These are phyloP conservation scores for Rhagophthalmus giganteus DNA, from an alignment of 2,888 invertebrate genomes.

Conservation along the genomic window DNA sequence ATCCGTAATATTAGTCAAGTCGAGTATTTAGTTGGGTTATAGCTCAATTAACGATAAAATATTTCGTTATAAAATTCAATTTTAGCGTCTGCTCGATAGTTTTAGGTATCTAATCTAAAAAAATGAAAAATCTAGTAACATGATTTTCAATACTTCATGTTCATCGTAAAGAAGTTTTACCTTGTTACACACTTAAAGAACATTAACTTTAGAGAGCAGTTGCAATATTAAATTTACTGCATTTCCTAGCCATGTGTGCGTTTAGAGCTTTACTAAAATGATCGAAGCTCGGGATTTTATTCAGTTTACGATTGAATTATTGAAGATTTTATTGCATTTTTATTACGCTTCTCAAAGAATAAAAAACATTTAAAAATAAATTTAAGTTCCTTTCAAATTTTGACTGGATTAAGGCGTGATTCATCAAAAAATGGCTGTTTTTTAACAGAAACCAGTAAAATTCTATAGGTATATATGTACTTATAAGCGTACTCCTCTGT, in stretches of 20 bases:
- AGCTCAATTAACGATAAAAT: too few relatives aligned
- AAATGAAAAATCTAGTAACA: conserved; percentile 3
- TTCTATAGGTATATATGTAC: too few relatives aligned
- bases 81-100: too few relatives aligned
- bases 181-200: conserved; percentile 11
- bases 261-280: conserved; percentile 17
- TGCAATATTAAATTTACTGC: conserved; percentile 24
- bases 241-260: conserved; percentile 18
- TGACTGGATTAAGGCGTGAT: too few relatives aligned
- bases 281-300: conserved; percentile 16
- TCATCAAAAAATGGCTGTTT: too few relatives aligned
- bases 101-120: too few relatives aligned
- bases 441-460: too few relatives aligned
- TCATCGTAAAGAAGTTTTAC: conserved; percentile 9
- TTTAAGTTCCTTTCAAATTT: too few relatives aligned
- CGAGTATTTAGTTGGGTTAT: too few relatives aligned
- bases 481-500: conserved; percentile 24
- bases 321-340: conserved; percentile 17
- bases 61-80: too few relatives aligned
- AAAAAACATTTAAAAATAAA: conserved; percentile 9
- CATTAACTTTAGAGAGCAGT: conserved; percentile 15
- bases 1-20: too few relatives aligned
- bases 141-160: conserved; percentile 4
- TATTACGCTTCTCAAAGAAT: conserved; percentile 16
- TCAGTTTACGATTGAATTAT: conserved; percentile 25